Base-by-base conservation (phyloP, 2,888 invertebrate genomes). In the Cenopis cana region DNA sequence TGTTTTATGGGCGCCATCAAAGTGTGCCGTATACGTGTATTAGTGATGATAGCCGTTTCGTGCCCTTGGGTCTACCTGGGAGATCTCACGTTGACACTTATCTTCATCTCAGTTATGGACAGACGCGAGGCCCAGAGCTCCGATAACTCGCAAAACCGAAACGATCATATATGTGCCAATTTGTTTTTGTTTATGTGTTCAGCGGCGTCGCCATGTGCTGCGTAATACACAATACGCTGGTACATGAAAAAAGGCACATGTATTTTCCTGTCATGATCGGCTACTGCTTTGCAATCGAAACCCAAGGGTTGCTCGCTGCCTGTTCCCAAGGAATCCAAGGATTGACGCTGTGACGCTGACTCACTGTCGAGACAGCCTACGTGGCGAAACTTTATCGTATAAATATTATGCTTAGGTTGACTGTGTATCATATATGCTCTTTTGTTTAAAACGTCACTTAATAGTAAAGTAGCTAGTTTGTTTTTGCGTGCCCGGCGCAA, bases 1-100 rank as follows among this genome's bases (percentile, higher is more conserved):
- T 64, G 64, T 75, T 81, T 82, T 82, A 82, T 70, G 78, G 74
- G 69, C 72, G 77, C 73, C 79, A 77, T 82, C 76, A 80, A 81
- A 81, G 64, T 73, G 69, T 52, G 75, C 76, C 73, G 74, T 76
- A 71, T 75, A 70, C 72, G 73, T 68, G 68, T 66, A 56, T 52
- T 60, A 73, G 65, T 62, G 57, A 59, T 65, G 67, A 66, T 69
- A 64, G 68, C 57, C 64, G 68, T 46, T 73, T 69, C 72, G 69
- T 67, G 60, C 46, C 66, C 60, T 66, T 70, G 70, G 38, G 59
- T 49, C 50, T 56, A 55, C 33, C 57, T 33, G 29, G 50, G 12
- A 41, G 36, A 20, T 61, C 61, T 38, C n/a, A 9, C 5, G 11
- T 29, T 46, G 41, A 59, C 59, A 41, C 41, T 41, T 20, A 20